Base-by-base conservation (phyloP, 1,140 invertebrate species). In the Drosophila sturtevanti region DNA sequence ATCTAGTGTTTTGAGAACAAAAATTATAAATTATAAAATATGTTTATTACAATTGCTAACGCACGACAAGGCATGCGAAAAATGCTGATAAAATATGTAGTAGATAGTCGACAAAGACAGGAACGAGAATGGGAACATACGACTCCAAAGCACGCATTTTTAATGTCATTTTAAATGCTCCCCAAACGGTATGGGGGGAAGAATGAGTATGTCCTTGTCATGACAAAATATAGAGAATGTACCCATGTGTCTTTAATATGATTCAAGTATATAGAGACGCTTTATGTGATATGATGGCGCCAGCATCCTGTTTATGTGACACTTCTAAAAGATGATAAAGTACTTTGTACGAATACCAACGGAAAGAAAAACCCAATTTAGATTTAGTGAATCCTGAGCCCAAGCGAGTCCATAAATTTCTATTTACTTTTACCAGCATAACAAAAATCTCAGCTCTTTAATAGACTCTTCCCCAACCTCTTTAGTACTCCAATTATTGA, bases 151-250 rank as follows among this genome's bases (percentile, higher is more conserved):
- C 72, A 55, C 68, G 82, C 82, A 84, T 87, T 77, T 77, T 73
- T 79, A 89, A 87, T 89, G 79, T 68, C 84, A 84, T 84, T 87
- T 89, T 84, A 87, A 87, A 84, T 84, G 79, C 63, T 64, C n/a
- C 27, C 31, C 38, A 63, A 48, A 21, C 41, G 41, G 9, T 4
- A 51, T 51, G 41, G 3, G 34, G 21, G 21, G 62, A 55, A 52
- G 18, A 22, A 12, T 52, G 16, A 59, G 27, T 56, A 65, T 77
- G 82, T 86, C 80, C 85, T 87, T 87, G 84, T 63, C 62, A 68
- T 35, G 41, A 11, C 16, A 48, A 48, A 48, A 48, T 18, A 44
- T 18, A 18, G 16, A 12, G 18, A 48, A 48, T 48, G 31, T 21
- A n/a, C 14, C 54, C 54, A 56, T 34, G 31, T 18, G 31, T 34